These are phyloP conservation scores for Dendroctonus ponderosae DNA, from an alignment of 1,140 invertebrate species.

Conservation along the genomic window DNA sequence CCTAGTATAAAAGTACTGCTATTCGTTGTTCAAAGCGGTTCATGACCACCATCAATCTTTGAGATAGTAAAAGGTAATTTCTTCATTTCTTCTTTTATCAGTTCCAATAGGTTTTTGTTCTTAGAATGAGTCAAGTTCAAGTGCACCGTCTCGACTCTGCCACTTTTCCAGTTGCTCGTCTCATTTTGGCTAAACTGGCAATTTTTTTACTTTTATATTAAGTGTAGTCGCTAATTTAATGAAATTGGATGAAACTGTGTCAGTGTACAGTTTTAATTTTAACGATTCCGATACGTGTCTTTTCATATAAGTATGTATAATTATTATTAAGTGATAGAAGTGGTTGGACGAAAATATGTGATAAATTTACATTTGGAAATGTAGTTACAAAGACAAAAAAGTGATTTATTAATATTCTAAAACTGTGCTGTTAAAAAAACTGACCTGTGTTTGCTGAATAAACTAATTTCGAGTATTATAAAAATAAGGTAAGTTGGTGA, in stretches of 20 bases:
- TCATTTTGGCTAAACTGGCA: not conserved
- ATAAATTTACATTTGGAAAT: conserved; percentile 1
- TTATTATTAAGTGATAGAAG: too few relatives aligned
- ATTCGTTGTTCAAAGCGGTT: not conserved
- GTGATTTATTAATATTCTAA: not conserved
- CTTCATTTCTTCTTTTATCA: conserved; percentile 18
- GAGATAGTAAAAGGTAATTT: conserved; percentile 29
- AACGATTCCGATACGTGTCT: not conserved
- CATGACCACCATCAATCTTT: conserved; percentile 14
- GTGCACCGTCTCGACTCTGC: not conserved
- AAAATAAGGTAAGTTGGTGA: too few relatives aligned
- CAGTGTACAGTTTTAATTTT: conserved; percentile 21
- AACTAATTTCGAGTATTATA: too few relatives aligned
- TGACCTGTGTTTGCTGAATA: too few relatives aligned
- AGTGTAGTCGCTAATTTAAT: not conserved
- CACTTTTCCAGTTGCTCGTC: not conserved
- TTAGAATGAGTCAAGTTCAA: conserved; percentile 22
- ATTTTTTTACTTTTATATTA: not conserved
- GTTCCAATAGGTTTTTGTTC: conserved; percentile 7
- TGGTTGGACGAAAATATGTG: not conserved
- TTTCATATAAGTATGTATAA: too few relatives aligned
- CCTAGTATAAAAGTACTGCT: conserved; percentile 26
- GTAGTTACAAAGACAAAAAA: not conserved
- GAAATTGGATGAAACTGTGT: conserved; percentile 10
- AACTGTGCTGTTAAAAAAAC: too few relatives aligned